phyloP scores from a whole-genome alignment of 2,888 invertebrate species.

The Agrilus cyanescens region DNA sequence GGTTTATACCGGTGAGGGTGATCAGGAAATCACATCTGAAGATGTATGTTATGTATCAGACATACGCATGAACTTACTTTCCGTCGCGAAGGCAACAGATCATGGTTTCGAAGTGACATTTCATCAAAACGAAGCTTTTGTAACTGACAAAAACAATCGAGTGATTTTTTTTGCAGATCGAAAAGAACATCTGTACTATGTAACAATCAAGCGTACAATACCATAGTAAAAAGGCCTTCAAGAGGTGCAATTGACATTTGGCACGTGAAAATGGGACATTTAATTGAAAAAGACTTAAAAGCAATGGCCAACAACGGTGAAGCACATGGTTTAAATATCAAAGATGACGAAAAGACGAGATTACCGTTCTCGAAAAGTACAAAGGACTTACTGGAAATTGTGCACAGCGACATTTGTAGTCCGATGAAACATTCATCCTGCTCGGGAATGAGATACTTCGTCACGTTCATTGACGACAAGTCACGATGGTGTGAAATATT shows the following conservation, averaged over 20 bases:
- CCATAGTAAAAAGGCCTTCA: conserved; percentile 2
- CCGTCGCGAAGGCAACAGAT: conserved; percentile 21
- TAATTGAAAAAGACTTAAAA: conserved; percentile 13
- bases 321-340: conserved; percentile 4
- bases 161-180: conserved; percentile 11
- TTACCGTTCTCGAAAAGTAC: too few relatives aligned
- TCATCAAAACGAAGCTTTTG: conserved; percentile 11
- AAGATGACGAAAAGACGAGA: too few relatives aligned
- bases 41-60: conserved; percentile 24
- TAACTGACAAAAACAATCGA: conserved; percentile 10
- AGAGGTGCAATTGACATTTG: conserved; percentile 15
- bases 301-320: conserved; percentile 12
- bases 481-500: too few relatives aligned
- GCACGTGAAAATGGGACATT: conserved; percentile 20
- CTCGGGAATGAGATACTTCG: too few relatives aligned
- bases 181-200: conserved; percentile 16
- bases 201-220: conserved; percentile 16
- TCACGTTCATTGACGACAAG: too few relatives aligned
- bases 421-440: too few relatives aligned
- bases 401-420: too few relatives aligned
- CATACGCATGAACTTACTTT: conserved; percentile 26
- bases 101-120: conserved; percentile 20
- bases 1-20: not conserved
- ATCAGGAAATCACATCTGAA: not conserved
- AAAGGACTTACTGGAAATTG: too few relatives aligned